Percentiles rank a stretch among this genome's conserved stretches.
Evolutionary conservation across 2,888 invertebrate species (phyloP).

Genomic region (Oxytorus armatus): DNA sequence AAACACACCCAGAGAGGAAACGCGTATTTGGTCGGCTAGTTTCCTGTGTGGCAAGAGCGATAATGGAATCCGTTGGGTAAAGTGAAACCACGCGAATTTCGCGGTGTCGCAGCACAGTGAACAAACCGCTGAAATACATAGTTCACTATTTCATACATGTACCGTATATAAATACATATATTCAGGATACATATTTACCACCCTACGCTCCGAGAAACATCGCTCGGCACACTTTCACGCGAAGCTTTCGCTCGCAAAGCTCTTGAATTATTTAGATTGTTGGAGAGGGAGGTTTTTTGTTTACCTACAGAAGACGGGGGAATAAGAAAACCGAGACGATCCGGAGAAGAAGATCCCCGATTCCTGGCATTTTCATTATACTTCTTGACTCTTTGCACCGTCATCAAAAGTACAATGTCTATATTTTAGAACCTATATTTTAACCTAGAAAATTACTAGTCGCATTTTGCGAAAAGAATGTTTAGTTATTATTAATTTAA

Average conservation of each 20-base stretch:
- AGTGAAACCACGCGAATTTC: slow-evolving; percentile 33
- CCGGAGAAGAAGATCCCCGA: neutral
- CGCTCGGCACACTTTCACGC: slow-evolving; percentile 20
- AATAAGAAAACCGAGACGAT: neutral
- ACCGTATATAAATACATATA: neutral
- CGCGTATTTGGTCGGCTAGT: slow-evolving; percentile 40
- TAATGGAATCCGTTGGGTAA: slow-evolving; percentile 49
- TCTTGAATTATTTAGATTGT: slow-evolving; percentile 44
- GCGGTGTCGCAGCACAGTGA: neutral
- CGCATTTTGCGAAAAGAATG: too few relatives aligned
- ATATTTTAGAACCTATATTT: too few relatives aligned
- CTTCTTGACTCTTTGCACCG: neutral
- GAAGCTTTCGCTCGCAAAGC: slow-evolving; percentile 17
- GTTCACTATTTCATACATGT: neutral
- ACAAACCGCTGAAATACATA: slow-evolving; percentile 18
- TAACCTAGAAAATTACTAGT: too few relatives aligned
- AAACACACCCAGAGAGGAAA: slow-evolving; percentile 6
- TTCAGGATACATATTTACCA: neutral
- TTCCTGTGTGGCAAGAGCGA: slow-evolving; percentile 49
- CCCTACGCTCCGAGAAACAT: slow-evolving; percentile 8
- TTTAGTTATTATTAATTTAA: too few relatives aligned
- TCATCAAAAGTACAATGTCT: neutral
- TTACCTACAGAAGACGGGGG: neutral
- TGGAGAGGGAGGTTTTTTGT: slow-evolving; percentile 20
- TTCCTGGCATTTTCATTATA: neutral